Base-by-base conservation (phyloP, 2,797 vertebrate species). In the Cichlasoma orientale region DNA sequence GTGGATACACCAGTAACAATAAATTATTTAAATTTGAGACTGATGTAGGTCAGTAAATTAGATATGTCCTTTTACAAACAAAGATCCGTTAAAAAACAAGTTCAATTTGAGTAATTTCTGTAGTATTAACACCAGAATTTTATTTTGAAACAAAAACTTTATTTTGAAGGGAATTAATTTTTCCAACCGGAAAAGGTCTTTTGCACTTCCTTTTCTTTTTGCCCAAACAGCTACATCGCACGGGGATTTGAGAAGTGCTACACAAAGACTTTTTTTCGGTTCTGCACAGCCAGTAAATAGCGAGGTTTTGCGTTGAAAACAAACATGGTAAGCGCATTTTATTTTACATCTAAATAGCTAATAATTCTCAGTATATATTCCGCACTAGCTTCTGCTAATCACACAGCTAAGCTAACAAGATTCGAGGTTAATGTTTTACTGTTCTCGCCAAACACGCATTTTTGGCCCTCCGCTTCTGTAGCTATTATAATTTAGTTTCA, bases 311-410 rank as follows among this genome's bases (percentile, higher is more conserved):
- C 25, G 54, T 23, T 72, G 63, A 76, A 18, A 14, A 59, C 36
- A 77, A 86, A 87, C 11, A 95, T 95, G 94, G 94, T 94, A 83
- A 90, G 88, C 18, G 2, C 25, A 16, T 23, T 74, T 71, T 59
- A 1, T 71, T 79, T 79, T 4, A 19, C 1, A 3, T 50, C 53
- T 50, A 2, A 29, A 25, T 11, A 23, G 2, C 4, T 52, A 19
- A 57, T 57, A 76, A 44, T 36, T 23, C 1, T 7, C 2, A 5
- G 2, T 23, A 11, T 72, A 27, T 72, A 36, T 1, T 7, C 10
- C 3, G 18, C 31, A 19, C 56, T 31, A 56, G 63, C 57, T 66
- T 25, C 18, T 47, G 61, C 53, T 72, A 80, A 69, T 72, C 52
- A 61, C 21, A 27, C 8, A 75, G 91, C 83, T 90, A 89, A 83